Conservation (phyloP, 2,888 invertebrate genomes). For the Campaea margaritaria region DNA sequence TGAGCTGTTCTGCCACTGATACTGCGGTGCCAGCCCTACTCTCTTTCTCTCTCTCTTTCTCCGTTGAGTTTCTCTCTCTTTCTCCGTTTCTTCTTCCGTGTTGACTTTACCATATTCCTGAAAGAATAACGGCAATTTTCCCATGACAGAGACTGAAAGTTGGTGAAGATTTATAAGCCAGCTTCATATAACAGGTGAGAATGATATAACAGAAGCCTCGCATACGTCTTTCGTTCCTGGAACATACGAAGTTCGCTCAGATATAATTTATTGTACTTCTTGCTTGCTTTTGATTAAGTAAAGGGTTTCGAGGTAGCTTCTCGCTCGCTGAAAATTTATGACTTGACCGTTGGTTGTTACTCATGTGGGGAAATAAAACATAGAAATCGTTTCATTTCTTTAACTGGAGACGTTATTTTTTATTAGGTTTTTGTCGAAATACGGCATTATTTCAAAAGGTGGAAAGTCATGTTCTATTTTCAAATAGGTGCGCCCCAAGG, state of each 20-base stretch:
- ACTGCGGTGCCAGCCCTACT: no score
- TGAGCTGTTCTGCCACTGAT: no score
- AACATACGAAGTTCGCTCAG: constrained; percentile 8
- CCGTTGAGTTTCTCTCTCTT: no score
- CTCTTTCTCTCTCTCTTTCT: no score
- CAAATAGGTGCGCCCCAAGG: no score
- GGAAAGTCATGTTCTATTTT: no score
- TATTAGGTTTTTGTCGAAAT: no score
- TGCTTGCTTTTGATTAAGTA: constrained; percentile 31
- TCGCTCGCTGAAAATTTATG: constrained; percentile 20
- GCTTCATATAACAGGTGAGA: constrained; percentile 21
- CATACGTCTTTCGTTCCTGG: background rate
- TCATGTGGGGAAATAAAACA: background rate
- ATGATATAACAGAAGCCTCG: constrained; percentile 10
- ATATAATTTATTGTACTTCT: constrained; percentile 31
- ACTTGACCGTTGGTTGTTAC: constrained; percentile 3
- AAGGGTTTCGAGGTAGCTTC: constrained; percentile 20
- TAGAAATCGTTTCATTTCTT: background rate
- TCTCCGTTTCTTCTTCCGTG: background rate
- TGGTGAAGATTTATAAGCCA: constrained; percentile 10
- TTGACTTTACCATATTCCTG: background rate
- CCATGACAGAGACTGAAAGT: constrained; percentile 1
- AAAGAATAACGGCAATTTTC: background rate
- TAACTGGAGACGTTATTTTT: no score
- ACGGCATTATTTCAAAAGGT: no score